These are phyloP conservation scores for Ostrea denselamellosa DNA, from an alignment of 1,140 invertebrate genomes.

Conservation along the genomic window DNA sequence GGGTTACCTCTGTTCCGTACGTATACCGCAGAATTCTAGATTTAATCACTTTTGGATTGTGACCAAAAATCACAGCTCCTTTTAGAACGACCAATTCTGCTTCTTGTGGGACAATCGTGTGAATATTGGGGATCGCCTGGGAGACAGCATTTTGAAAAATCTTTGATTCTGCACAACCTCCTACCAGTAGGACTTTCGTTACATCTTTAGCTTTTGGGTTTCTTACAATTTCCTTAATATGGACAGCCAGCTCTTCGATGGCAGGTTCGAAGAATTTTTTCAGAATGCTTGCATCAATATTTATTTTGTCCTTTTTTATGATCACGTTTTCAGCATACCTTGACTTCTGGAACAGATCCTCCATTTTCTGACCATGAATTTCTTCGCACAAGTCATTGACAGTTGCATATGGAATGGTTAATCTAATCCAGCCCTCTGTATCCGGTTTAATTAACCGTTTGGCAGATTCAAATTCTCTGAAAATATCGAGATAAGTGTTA, in stretches of 20 bases:
- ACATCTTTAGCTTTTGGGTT: neutral
- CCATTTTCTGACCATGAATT: neutral
- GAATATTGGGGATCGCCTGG: neutral
- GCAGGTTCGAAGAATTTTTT: conserved; percentile 43
- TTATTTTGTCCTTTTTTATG: conserved; percentile 27
- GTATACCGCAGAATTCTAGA: conserved; percentile 26
- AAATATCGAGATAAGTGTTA: neutral
- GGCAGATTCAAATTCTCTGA: neutral
- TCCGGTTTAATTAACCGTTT: neutral
- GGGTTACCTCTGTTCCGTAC: conserved; percentile 24
- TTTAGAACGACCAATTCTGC: conserved; percentile 44
- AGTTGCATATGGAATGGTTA: neutral
- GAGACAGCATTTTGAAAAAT: conserved; percentile 30
- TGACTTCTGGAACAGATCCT: neutral
- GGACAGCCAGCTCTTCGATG: conserved; percentile 4
- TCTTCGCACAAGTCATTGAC: neutral
- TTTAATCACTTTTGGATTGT: conserved; percentile 38
- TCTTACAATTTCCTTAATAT: conserved; percentile 29
- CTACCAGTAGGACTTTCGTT: conserved; percentile 42
- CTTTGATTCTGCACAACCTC: conserved; percentile 49
- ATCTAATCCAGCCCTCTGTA: neutral
- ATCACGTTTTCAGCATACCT: neutral
- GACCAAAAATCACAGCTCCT: conserved; percentile 54
- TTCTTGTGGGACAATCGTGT: conserved; percentile 28
- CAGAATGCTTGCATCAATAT: conserved; percentile 41